Evolutionary conservation across 1,140 invertebrate genomes (phyloP), one percentile per base, ranked within the genome.

Genomic region (Lordiphosa stackelbergi): DNA sequence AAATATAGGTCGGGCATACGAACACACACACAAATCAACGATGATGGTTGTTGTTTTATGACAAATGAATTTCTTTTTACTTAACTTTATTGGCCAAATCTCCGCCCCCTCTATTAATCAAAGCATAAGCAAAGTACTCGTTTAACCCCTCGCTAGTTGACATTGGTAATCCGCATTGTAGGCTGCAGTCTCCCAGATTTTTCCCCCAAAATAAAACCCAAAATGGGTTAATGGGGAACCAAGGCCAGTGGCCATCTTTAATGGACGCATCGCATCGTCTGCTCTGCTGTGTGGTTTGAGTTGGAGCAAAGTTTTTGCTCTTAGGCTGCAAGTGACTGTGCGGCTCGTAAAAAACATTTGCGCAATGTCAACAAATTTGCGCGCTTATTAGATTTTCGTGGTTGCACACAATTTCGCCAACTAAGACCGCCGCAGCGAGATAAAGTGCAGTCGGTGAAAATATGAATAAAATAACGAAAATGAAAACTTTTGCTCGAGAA

Each of bases 381-480:
- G 78, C 72, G 77, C 77, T 83, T 84, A 83, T 83, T 83, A 83
- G 77, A 83, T 83, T 83, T 83, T 83, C 78, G 77, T 83, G 78
- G 77, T 78, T 73, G 73, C 78, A 84, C 77, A 83, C 77, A 84
- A 83, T 83, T 83, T 83, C 77, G 77, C 77, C 77, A 83, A 83
- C 77, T 84, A 83, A 84, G 78, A 73, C 64, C 73, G 73, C 78
- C 73, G 53, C 78, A 77, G 55, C 62, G 51, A 83, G 78, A 77
- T 77, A 84, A 84, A 83, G 69, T 84, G 77, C 77, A 81, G 77
- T 61, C 52, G 45, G 47, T n/a, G 56, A 72, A 81, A 81, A 81
- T 81, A 81, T 81, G 77, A 83, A 81, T 83, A 81, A 81, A 77
- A 81, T 81, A 56, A 66, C 53, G 52, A 69, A 71, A 56, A 66